phyloP scores from a whole-genome alignment of 30 jellyfish, hydroid and myxozoan genomes.

The Clytia hemisphaerica region DNA sequence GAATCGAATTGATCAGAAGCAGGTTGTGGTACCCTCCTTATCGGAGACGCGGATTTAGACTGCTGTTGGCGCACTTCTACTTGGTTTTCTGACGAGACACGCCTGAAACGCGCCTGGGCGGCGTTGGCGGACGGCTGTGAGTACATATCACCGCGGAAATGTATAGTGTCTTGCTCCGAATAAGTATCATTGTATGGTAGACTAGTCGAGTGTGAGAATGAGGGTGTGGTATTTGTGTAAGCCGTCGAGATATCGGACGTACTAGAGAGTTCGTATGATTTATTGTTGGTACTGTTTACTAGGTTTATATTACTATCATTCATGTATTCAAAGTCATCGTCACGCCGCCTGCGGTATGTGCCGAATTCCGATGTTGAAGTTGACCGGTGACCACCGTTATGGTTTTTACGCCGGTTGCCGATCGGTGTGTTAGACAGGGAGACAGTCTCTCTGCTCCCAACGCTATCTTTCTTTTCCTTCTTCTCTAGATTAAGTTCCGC shows the following conservation, averaged over 20 bases:
- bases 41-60: conserved; percentile 34
- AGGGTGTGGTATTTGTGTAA: conserved; percentile 1
- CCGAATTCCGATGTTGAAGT: conserved; percentile 63
- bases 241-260: conserved; percentile 30
- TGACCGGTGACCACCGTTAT: conserved; percentile 44
- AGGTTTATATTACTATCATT: too few relatives aligned
- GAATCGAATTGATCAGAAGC: conserved; percentile 1
- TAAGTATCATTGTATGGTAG: neutral
- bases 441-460: conserved; percentile 46
- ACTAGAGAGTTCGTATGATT: conserved; percentile 49
- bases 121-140: neutral
- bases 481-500: conserved; percentile 57
- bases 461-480: conserved; percentile 37
- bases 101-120: conserved; percentile 9
- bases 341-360: conserved; percentile 72
- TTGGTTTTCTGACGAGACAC: neutral
- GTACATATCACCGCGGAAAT: conserved; percentile 12
- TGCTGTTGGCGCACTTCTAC: conserved; percentile 23
- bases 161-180: conserved; percentile 24
- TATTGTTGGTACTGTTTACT: too few relatives aligned
- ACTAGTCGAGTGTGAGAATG: neutral
- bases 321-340: conserved; percentile 56
- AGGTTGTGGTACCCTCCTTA: conserved; percentile 20
- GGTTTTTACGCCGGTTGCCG: conserved; percentile 34
- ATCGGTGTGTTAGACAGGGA: conserved; percentile 38